These are phyloP conservation scores for Linyphia triangularis DNA, from an alignment of 2,888 invertebrate species.

Conservation along the genomic window DNA sequence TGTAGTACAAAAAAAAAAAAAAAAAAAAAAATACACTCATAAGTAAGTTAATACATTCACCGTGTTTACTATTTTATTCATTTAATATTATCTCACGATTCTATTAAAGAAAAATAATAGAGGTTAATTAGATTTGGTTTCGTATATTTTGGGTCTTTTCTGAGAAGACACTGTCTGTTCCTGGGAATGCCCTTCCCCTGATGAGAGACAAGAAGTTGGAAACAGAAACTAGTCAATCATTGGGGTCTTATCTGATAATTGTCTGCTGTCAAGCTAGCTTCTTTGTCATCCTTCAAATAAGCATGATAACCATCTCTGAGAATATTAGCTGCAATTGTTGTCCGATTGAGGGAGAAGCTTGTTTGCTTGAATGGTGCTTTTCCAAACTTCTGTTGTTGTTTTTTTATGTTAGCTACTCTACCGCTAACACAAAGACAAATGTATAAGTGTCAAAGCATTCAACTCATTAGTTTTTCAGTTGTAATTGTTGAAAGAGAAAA, in stretches of 20 bases:
- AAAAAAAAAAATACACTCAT: too few species aligned
- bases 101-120: too few species aligned
- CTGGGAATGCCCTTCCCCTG: neutral
- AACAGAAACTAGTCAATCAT: conserved; percentile 38
- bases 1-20: too few species aligned
- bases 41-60: too few species aligned
- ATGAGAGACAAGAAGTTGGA: neutral
- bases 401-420: too few species aligned
- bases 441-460: too few species aligned
- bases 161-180: neutral
- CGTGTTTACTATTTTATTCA: too few species aligned
- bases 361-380: conserved; percentile 5
- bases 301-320: conserved; percentile 17
- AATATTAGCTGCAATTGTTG: conserved; percentile 47
- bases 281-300: conserved; percentile 46
- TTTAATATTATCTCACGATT: too few species aligned
- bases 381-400: neutral
- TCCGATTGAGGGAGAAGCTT: neutral
- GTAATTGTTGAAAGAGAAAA: too few species aligned
- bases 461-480: too few species aligned
- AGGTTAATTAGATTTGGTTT: too few species aligned
- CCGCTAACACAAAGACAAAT: too few species aligned
- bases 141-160: conserved; percentile 16
- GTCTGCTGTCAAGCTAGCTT: conserved; percentile 42
- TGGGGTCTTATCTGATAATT: conserved; percentile 56